Conservation (phyloP, 2,113 vertebrate species). For the Cryptoleucopteryx plumbea region DNA sequence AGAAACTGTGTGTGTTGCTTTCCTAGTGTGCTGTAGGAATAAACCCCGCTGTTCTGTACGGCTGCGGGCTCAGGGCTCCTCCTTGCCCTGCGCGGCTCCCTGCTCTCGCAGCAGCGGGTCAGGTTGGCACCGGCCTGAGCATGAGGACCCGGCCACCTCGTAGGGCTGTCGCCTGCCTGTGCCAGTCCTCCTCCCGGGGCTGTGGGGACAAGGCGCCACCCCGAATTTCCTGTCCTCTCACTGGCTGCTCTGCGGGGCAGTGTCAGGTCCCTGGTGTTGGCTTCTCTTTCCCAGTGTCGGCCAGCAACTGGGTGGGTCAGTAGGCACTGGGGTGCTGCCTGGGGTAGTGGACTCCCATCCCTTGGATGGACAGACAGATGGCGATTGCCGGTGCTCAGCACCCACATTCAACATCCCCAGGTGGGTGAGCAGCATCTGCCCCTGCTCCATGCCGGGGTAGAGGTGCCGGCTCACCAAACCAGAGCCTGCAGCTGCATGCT, state of each 20-base stretch:
- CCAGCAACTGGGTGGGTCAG: background rate
- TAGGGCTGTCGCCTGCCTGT: too few relatives aligned
- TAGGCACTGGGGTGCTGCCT: background rate
- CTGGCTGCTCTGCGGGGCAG: background rate
- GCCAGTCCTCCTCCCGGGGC: too few relatives aligned
- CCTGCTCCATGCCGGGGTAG: background rate
- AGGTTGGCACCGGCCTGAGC: background rate
- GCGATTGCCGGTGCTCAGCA: background rate
- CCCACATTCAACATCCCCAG: too few relatives aligned
- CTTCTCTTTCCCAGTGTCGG: background rate
- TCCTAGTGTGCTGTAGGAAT: slow-evolving; percentile 27
- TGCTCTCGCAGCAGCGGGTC: background rate
- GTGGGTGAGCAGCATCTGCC: background rate
- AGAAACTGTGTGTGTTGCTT: background rate
- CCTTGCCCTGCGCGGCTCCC: background rate
- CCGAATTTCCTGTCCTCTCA: too few relatives aligned
- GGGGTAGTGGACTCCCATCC: too few relatives aligned
- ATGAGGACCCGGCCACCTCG: fast-evolving
- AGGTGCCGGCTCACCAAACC: too few relatives aligned
- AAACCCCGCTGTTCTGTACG: slow-evolving; percentile 49
- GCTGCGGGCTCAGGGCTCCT: background rate
- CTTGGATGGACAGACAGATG: background rate
- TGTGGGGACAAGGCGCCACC: too few relatives aligned
- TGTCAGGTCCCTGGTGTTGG: fast-evolving
- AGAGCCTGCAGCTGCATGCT: too few relatives aligned